Evolutionary conservation across 2,888 invertebrate genomes (phyloP), one percentile per base, ranked within the genome.

Genomic region (Mesochorus sp.): DNA sequence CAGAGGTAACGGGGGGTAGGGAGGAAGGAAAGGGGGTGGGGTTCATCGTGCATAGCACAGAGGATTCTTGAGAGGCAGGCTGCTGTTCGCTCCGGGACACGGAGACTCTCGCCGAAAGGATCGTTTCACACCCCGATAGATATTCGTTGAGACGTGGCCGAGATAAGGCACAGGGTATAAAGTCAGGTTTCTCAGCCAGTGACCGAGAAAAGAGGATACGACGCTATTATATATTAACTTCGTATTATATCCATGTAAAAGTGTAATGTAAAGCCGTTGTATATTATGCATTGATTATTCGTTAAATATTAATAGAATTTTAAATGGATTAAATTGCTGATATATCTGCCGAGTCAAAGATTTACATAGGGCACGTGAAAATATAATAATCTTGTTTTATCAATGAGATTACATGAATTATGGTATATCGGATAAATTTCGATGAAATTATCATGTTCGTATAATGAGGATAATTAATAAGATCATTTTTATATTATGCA

Each of bases 91-190:
- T 31, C 19, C 44, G 28, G 42, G 31, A 37, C 24, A 55, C 31
- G 10, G 24, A 28, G 49, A 64, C 49, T 49, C 67, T 17, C 49
- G 67, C 67, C 67, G 67, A 68, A 68, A 55, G 67, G 67, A 55
- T 68, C 67, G 67, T 68, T 68, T 68, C 55, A 68, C 67, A 68
- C 67, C 67, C 55, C 67, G 55, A 55, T 68, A 68, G 55, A 68
- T 68, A 68, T 68, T 68, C 55, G 67, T 68, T 55, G 67, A 42
- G 67, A 68, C 67, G 67, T 67, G 67, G 67, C 67, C 55, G 55
- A 57, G 67, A 68, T 68, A 68, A 55, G 55, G 17, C 55, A 28
- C 67, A 6, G 1, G 37, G 67, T 55, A 68, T 68, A 68, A 68
- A 55, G 67, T 68, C 44, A 34, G 42, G 37, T 68, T 55, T 68